Conservation (phyloP, 2,888 invertebrate species). For the Eulithis prunata region DNA sequence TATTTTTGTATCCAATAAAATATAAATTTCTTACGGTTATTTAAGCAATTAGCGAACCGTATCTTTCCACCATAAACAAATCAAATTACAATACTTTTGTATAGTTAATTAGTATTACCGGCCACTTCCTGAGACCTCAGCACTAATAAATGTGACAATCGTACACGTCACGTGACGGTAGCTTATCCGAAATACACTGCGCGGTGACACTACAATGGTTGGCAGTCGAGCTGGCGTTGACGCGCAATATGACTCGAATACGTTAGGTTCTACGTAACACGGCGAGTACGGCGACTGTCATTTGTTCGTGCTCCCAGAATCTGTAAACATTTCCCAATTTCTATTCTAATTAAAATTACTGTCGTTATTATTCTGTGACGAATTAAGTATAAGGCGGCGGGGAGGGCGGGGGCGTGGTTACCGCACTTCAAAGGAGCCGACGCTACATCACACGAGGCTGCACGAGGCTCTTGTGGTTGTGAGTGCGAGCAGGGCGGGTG, state of each 20-base stretch:
- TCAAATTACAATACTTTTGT: constrained; percentile 28
- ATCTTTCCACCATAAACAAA: constrained; percentile 20
- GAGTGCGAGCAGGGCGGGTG: constrained; percentile 57
- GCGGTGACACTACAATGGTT: no score
- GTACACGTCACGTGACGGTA: no score
- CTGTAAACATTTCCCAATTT: constrained; percentile 55
- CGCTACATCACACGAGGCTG: constrained; percentile 68
- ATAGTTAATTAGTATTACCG: constrained; percentile 33
- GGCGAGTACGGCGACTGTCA: no score
- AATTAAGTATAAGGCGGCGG: constrained; percentile 63
- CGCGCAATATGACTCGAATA: no score
- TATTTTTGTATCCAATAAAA: neutral
- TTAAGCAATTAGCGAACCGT: constrained; percentile 20
- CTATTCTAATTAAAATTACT: constrained; percentile 78
- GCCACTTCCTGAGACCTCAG: constrained; percentile 25
- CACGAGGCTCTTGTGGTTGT: constrained; percentile 70
- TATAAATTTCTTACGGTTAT: neutral
- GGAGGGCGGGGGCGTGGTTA: constrained; percentile 71
- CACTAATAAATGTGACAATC: no score
- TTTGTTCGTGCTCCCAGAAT: constrained; percentile 9
- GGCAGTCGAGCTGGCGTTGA: no score
- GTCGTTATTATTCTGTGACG: constrained; percentile 81
- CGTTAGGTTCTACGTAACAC: no score
- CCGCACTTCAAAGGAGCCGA: constrained; percentile 74
- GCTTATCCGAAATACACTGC: no score